phyloP scores from a whole-genome alignment of 2,797 vertebrate genomes.

The Syncerus caffer region DNA sequence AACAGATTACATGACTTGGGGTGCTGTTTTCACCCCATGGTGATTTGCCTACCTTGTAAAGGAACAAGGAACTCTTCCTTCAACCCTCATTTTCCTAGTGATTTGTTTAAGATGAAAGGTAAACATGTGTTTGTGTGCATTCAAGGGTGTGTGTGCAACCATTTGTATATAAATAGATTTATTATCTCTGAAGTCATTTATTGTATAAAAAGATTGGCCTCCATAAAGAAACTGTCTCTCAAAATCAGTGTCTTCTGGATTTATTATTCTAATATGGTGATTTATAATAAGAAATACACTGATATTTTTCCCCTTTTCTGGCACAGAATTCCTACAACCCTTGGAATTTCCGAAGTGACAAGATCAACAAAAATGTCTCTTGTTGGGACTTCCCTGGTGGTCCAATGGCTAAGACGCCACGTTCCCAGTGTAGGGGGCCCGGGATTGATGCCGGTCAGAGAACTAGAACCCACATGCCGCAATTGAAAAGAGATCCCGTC shows the following conservation, averaged over 20 bases:
- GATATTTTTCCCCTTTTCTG: background rate
- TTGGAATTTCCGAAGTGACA: background rate
- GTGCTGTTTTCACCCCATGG: background rate
- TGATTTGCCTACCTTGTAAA: background rate
- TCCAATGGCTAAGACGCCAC: background rate
- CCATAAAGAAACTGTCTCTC: background rate
- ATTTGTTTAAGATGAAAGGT: background rate
- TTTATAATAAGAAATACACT: background rate
- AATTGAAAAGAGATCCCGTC: background rate
- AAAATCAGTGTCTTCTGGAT: background rate
- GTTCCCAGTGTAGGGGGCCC: background rate
- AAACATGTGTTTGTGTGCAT: background rate
- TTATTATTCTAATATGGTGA: background rate
- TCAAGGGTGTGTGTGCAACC: background rate
- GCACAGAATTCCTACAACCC: background rate
- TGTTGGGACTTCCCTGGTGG: background rate
- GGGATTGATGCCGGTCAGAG: background rate
- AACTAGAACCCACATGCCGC: background rate
- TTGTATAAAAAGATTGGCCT: background rate
- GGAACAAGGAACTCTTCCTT: background rate
- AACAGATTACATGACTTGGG: background rate
- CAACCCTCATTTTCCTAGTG: background rate
- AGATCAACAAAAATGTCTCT: background rate
- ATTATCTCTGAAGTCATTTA: background rate
- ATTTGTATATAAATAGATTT: background rate